phyloP scores from a whole-genome alignment of 2,113 vertebrate species.

The Strix aluco region DNA sequence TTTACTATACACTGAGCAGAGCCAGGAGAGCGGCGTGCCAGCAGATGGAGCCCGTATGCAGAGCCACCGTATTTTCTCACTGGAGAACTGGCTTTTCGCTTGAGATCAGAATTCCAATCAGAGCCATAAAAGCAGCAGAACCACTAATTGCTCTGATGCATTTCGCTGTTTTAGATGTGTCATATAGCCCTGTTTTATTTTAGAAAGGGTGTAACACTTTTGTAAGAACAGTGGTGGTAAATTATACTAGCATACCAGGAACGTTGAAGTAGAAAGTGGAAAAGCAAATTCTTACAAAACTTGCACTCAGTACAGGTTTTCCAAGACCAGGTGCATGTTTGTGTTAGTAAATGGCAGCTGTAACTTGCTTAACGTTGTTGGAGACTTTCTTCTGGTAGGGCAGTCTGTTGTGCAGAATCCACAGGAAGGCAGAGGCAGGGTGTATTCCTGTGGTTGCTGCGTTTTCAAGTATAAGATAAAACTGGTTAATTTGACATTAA shows the following conservation, averaged over 20 bases:
- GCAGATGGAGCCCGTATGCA: slow-evolving; percentile 71
- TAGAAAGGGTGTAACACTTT: neutral
- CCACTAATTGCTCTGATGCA: slow-evolving; percentile 35
- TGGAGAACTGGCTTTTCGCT: neutral
- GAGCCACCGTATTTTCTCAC: neutral
- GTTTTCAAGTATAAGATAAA: neutral
- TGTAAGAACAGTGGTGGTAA: neutral
- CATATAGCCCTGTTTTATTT: neutral
- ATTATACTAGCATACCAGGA: neutral
- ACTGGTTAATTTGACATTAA: neutral
- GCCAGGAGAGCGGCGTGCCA: neutral
- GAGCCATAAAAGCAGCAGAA: slow-evolving; percentile 20
- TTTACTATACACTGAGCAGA: slow-evolving; percentile 33
- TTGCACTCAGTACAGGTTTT: neutral
- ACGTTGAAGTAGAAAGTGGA: neutral
- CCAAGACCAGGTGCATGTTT: neutral
- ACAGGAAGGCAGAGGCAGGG: neutral
- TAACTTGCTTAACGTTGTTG: neutral
- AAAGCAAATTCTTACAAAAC: neutral
- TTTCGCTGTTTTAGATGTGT: neutral
- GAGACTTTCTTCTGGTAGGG: rapidly evolving
- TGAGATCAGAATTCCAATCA: slow-evolving; percentile 5
- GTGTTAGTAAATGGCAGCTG: neutral
- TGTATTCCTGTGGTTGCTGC: neutral
- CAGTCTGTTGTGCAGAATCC: neutral